phyloP scores from a whole-genome alignment of 2,113 vertebrate genomes.

The Macroglossus sobrinus region DNA sequence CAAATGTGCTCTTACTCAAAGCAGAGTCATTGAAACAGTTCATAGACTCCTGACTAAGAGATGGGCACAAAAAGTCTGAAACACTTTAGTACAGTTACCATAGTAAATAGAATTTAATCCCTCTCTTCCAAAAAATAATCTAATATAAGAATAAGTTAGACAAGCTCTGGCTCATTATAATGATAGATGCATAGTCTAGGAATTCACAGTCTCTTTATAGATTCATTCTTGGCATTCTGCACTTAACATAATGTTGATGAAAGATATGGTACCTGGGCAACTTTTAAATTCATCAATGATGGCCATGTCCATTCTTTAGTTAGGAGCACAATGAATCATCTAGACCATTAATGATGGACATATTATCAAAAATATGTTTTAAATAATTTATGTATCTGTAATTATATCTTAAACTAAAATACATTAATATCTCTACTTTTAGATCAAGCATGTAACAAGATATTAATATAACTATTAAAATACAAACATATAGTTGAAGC shows the following conservation, averaged over 20 bases:
- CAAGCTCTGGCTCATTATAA: neutral
- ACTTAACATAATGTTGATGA: conserved; percentile 19
- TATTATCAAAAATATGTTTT: neutral
- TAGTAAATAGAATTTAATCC: neutral
- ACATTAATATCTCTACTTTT: neutral
- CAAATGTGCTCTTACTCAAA: neutral
- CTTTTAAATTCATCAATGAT: neutral
- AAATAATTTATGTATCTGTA: neutral
- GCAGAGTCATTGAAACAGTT: neutral
- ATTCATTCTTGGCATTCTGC: conserved; percentile 8
- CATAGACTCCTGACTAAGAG: neutral
- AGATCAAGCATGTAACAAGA: neutral
- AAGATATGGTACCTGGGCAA: neutral
- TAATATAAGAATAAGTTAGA: conserved; percentile 44
- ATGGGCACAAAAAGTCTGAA: conserved; percentile 14
- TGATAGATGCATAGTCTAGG: conserved; percentile 30
- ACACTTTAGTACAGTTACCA: neutral
- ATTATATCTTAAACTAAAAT: neutral
- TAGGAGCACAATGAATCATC: neutral
- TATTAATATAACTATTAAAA: neutral
- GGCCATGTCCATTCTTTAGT: neutral
- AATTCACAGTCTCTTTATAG: conserved; percentile 41
- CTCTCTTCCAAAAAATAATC: conserved; percentile 3
- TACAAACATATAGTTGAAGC: neutral
- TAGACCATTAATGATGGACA: neutral